Evolutionary conservation across 35 echinoderm and acorn worm species (phyloP), one percentile per base, ranked within the genome.

Genomic region (Ophiothrix spiculata): DNA sequence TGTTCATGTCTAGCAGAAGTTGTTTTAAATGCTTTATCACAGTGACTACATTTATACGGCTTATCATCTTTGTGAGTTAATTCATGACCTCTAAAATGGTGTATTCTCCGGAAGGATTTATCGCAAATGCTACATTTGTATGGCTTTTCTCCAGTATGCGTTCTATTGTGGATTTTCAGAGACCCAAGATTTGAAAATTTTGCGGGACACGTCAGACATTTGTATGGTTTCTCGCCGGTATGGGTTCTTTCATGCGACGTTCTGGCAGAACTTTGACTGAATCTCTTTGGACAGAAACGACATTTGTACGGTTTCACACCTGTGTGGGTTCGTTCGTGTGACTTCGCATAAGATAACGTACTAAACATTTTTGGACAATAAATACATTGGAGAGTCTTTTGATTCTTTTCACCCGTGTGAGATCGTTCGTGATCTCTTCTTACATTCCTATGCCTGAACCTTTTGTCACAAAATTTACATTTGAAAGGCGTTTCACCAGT

Each of bases 401-500:
- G n/a, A n/a, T n/a, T n/a, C 28, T 35, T 36, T 77, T 33, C 23
- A 77, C 38, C 75, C 1, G 32, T 35, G 14, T 80, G 36, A 19
- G 31, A 80, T 80, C 45, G 38, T 39, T 40, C 64, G 64, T 83
- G 80, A 19, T 56, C 64, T 33, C 41, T 56, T 14, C 49, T 40
- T 10, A 32, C 80, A 15, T 54, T 83, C n/a, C 38, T 56, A 56
- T 56, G 34, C n/a, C 33, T 31, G 40, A 83, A 83, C 8, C 40
- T 32, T n/a, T 86, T 86, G 33, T 64, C 75, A 25, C 84, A 86
- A 32, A 37, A 15, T 0, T 54, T 34, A 32, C 84, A 86, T 23
- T 36, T 28, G 29, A 86, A 86, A 0, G 84, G 84, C 34, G 69
- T 76, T n/a, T 77, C 75, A 16, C 75, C 75, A 31, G 32, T 77